Conservation (phyloP, 1,140 invertebrate species). For the Hirudo medicinalis region DNA sequence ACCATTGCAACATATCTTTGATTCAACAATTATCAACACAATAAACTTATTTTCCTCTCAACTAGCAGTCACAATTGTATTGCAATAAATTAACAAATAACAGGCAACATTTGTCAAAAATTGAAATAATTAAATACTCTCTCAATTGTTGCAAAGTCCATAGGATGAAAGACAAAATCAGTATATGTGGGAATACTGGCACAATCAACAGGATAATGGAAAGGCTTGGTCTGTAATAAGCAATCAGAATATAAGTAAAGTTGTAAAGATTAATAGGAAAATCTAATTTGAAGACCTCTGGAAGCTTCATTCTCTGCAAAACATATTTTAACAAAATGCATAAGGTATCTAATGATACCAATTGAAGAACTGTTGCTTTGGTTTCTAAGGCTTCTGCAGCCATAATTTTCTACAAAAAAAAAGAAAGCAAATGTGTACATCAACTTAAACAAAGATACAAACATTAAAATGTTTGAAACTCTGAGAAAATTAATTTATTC, state of each 20-base stretch:
- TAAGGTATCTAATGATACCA: conserved; percentile 56
- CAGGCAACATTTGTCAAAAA: no score
- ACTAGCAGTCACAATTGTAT: no score
- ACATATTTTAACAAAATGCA: conserved; percentile 61
- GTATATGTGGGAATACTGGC: conserved; percentile 56
- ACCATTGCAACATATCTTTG: no score
- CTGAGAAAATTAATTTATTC: no score
- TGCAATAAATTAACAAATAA: no score
- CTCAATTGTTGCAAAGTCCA: conserved; percentile 63
- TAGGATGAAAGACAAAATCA: conserved; percentile 68
- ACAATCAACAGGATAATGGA: conserved; percentile 58
- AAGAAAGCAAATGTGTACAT: neutral
- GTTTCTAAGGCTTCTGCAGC: conserved; percentile 62
- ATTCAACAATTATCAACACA: no score
- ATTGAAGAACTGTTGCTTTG: conserved; percentile 55
- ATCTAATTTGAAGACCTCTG: conserved; percentile 46
- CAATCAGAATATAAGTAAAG: neutral
- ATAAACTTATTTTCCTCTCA: no score
- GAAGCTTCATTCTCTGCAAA: conserved; percentile 56
- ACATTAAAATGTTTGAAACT: no score
- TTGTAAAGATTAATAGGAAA: neutral
- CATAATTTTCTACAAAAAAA: conserved; percentile 46
- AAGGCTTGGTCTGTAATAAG: conserved; percentile 46
- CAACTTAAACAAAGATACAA: no score
- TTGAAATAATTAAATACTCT: conserved; percentile 30